Evolutionary conservation across 92 coral and sea anemone species (phyloP).

Genomic region (Desmophyllum pertusum): DNA sequence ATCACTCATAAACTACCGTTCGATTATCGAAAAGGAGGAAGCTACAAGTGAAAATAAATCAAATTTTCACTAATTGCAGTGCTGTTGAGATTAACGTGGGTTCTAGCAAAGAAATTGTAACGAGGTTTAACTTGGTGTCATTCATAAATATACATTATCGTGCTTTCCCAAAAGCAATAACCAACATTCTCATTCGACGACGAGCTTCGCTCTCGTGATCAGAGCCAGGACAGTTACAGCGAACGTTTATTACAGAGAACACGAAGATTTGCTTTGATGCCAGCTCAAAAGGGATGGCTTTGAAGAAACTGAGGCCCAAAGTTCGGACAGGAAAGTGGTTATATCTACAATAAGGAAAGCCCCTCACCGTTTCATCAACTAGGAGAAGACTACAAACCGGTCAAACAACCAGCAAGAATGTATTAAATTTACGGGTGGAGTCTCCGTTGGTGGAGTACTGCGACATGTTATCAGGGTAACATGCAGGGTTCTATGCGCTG

Average conservation of each 20-base stretch:
- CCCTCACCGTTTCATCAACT: not conserved
- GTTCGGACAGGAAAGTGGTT: not conserved
- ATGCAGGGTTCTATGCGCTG: not conserved
- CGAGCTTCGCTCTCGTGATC: not conserved
- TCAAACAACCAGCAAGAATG: not conserved
- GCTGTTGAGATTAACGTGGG: not conserved
- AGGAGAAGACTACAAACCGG: conserved; percentile 2
- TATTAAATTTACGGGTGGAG: not conserved
- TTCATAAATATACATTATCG: not conserved
- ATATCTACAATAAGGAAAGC: not conserved
- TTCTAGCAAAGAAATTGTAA: not conserved
- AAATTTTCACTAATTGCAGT: not conserved
- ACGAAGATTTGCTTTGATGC: not conserved
- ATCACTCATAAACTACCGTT: not conserved
- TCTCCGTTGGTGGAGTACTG: not conserved
- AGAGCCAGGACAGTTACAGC: not conserved
- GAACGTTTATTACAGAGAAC: not conserved
- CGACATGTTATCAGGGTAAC: not conserved
- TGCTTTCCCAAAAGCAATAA: not conserved
- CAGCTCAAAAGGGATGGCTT: not conserved
- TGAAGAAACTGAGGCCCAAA: no score
- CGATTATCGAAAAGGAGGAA: not conserved
- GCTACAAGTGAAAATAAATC: no score
- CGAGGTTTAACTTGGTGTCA: not conserved
- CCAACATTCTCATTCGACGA: not conserved